phyloP scores from a whole-genome alignment of 2,797 vertebrate genomes.

The Premnoplex brunnescens region DNA sequence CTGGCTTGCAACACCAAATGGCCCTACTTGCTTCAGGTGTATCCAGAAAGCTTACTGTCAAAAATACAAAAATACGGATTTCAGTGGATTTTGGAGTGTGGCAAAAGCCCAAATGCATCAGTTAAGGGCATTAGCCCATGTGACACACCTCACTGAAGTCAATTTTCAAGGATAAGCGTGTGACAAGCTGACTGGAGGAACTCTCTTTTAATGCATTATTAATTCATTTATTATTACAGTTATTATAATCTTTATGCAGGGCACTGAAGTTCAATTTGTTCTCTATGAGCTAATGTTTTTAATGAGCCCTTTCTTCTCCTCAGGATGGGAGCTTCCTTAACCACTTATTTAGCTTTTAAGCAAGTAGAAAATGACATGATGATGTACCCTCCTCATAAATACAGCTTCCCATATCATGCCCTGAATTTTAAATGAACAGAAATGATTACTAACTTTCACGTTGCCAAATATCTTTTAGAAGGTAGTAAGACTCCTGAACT shows the following conservation, averaged over 20 bases:
- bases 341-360: slow-evolving; percentile 21
- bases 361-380: background rate
- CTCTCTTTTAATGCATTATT: slow-evolving; percentile 62
- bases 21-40: background rate
- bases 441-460: background rate
- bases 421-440: slow-evolving; percentile 24
- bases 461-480: background rate
- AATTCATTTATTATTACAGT: slow-evolving; percentile 69
- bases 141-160: slow-evolving; percentile 16
- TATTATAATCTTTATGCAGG: slow-evolving; percentile 66
- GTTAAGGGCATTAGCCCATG: slow-evolving; percentile 39
- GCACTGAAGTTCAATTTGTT: slow-evolving; percentile 61
- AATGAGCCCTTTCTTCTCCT: slow-evolving; percentile 54
- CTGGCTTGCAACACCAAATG: background rate
- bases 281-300: slow-evolving; percentile 45
- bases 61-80: background rate
- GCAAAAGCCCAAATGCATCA: slow-evolving; percentile 21
- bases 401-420: background rate
- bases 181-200: slow-evolving; percentile 31
- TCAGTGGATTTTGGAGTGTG: background rate
- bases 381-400: background rate
- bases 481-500: background rate
- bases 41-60: background rate
- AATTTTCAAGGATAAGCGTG: slow-evolving; percentile 40
- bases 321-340: background rate